Percentiles rank a stretch among this genome's conserved stretches.
These are phyloP conservation scores for Cephus nigrinus DNA, from an alignment of 2,888 invertebrate species.

Conservation along the genomic window DNA sequence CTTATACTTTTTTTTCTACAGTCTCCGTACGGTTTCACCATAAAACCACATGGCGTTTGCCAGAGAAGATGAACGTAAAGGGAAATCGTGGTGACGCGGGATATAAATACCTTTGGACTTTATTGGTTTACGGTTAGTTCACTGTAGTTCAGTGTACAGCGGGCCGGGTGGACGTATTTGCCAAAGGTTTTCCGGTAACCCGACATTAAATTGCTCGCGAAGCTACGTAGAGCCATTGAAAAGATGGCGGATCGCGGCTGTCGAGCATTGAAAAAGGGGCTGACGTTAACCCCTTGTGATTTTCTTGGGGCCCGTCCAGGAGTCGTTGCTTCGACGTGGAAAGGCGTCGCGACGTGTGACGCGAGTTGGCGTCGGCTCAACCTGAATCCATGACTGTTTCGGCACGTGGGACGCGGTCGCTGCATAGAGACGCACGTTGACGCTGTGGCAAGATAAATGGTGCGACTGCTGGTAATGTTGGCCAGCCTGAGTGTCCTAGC, in stretches of 20 bases:
- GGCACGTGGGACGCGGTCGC: slow-evolving; percentile 2
- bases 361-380: slow-evolving; percentile 2
- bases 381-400: slow-evolving; percentile 2
- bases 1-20: neutral
- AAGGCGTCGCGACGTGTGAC: neutral
- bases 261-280: neutral
- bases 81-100: neutral
- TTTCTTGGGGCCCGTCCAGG: neutral
- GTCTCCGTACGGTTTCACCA: neutral
- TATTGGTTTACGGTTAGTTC: neutral
- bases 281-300: neutral
- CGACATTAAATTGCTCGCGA: neutral
- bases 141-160: neutral
- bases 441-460: neutral
- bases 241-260: neutral
- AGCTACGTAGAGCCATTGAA: neutral
- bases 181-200: neutral
- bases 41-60: neutral
- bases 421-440: neutral
- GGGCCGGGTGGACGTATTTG: neutral
- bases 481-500: neutral
- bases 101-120: neutral
- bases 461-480: neutral
- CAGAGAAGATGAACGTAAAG: neutral
- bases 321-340: neutral